Evolutionary conservation across 2,888 invertebrate genomes (phyloP).

Genomic region (Ormyrus labotus): DNA sequence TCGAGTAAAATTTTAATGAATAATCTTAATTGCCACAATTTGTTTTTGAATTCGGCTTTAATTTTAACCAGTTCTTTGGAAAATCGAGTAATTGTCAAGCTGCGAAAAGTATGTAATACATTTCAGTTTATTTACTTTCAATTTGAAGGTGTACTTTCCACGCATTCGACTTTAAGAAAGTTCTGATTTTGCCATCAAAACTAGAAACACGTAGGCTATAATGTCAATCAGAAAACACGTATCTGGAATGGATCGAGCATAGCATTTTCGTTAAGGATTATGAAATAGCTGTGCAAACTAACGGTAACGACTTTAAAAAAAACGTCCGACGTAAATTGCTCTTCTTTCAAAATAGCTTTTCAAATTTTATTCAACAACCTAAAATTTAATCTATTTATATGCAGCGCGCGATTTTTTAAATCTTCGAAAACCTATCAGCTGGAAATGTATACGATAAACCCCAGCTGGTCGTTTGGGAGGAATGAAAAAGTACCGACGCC

Average conservation of each 20-base stretch:
- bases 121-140: background rate
- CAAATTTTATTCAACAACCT: too few relatives aligned
- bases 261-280: background rate
- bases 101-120: background rate
- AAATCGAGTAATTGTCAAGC: constrained; percentile 2
- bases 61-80: background rate
- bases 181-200: constrained; percentile 14
- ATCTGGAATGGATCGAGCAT: constrained; percentile 17
- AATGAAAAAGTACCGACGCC: background rate
- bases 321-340: too few relatives aligned
- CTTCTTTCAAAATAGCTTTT: too few relatives aligned
- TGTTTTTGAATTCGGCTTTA: background rate
- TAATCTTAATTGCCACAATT: background rate
- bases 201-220: constrained; percentile 19
- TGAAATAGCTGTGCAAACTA: too few relatives aligned
- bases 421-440: too few relatives aligned
- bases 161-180: background rate
- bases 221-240: constrained; percentile 38
- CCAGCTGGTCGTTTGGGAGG: too few relatives aligned
- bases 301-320: too few relatives aligned
- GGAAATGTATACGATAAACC: too few relatives aligned
- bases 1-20: too few relatives aligned
- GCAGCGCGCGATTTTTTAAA: too few relatives aligned
- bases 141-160: background rate
- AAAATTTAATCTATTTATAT: too few relatives aligned